These are phyloP conservation scores for Aspiorhynchus laticeps DNA, from an alignment of 2,113 vertebrate species.

Conservation along the genomic window DNA sequence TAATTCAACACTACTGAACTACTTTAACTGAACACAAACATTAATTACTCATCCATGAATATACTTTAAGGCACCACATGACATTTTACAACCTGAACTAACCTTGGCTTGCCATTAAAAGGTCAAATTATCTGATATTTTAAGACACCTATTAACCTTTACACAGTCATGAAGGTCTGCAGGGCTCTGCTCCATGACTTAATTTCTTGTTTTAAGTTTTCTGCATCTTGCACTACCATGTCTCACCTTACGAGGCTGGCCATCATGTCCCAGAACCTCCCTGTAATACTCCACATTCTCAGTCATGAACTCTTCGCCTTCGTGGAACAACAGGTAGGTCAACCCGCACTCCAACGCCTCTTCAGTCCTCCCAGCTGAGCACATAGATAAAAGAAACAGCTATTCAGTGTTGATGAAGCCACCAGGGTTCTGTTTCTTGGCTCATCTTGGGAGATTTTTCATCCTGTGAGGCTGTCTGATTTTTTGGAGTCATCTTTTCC, in stretches of 20 bases:
- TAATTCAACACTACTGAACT: too few relatives aligned
- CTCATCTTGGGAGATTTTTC: constrained; percentile 24
- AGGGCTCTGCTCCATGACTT: neutral
- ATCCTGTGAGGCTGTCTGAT: neutral
- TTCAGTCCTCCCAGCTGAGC: constrained; percentile 76
- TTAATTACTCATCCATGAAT: too few relatives aligned
- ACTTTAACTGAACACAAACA: too few relatives aligned
- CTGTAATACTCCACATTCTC: constrained; percentile 85
- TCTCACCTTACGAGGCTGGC: constrained; percentile 71
- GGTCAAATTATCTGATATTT: too few relatives aligned
- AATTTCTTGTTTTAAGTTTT: neutral
- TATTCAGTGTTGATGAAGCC: constrained; percentile 4
- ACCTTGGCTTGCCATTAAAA: too few relatives aligned
- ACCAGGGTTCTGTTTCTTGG: constrained; percentile 9
- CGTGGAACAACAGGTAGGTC: constrained; percentile 89
- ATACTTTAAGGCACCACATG: too few relatives aligned
- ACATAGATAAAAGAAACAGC: neutral
- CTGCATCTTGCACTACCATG: neutral
- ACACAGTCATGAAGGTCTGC: neutral
- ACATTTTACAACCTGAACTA: too few relatives aligned
- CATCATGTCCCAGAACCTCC: constrained; percentile 74
- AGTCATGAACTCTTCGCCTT: constrained; percentile 84
- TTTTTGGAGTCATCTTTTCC: constrained; percentile 9
- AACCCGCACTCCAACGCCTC: constrained; percentile 85
- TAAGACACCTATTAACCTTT: too few relatives aligned